Base-by-base conservation (phyloP, 2,888 invertebrate genomes). In the Flexamia atlantica region DNA sequence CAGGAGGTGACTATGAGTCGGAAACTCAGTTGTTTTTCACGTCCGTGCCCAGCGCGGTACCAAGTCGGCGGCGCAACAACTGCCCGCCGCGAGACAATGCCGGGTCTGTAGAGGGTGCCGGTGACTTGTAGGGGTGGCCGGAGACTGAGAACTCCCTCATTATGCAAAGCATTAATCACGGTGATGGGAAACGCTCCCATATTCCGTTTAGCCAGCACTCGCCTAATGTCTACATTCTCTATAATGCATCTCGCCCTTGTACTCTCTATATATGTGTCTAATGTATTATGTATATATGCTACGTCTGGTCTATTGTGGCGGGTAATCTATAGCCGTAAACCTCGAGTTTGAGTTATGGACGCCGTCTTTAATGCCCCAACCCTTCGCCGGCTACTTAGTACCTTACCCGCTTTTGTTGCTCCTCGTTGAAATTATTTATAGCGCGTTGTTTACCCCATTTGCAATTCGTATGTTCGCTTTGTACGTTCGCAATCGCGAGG, bases 161-260 rank as follows among this genome's bases (percentile, higher is more conserved):
- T 84, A 81, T 84, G 84, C 84, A 84, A 72, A 84, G 70, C 84
- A 84, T 84, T 84, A 84, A 84, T 84, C 84, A 82, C 81, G 74
- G 40, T 84, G 84, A 84, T 84, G 84, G 68, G 76, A 57, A 70
- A 60, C 80, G 82, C 60, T 84, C 74, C 84, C 84, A 84, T 84
- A 84, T 84, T 84, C 84, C 76, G 84, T 84, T 82, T 84, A 82
- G 81, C 32, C 64, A 42, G 28, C 50, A 53, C 50, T 46, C 74
- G 36, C 64, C 81, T 81, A 82, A 84, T 82, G 84, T 84, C 84
- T 84, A 84, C 84, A 84, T 84, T 82, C 84, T 81, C 81, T 79
- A 84, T 84, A 84, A 84, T 84, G 84, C 80, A 84, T 84, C 53
- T 80, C 84, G 57, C 84, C 81, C 84, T 81, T 81, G 84, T 84